phyloP scores from a whole-genome alignment of 2,888 invertebrate species.

The Eristalinus sepulchralis region DNA sequence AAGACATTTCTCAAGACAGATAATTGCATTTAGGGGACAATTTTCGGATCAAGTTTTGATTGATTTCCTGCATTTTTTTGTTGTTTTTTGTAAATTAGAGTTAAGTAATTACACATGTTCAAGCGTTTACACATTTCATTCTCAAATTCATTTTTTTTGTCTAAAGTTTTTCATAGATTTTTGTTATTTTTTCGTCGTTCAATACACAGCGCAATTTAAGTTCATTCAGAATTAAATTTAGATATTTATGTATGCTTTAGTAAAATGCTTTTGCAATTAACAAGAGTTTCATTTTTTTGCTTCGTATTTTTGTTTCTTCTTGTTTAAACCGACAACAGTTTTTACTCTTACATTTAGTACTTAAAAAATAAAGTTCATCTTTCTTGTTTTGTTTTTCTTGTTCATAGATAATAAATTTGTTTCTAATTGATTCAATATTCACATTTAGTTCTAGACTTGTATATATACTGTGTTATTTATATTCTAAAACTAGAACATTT shows the following conservation, averaged over 20 bases:
- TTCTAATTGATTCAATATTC: slow-evolving; percentile 70
- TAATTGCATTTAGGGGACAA: slow-evolving; percentile 25
- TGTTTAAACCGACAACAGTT: background rate
- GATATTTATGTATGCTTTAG: slow-evolving; percentile 8
- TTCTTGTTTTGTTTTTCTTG: slow-evolving; percentile 4
- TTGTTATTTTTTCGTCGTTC: slow-evolving; percentile 39
- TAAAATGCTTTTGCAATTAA: slow-evolving; percentile 26
- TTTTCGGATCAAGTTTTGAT: slow-evolving; percentile 23
- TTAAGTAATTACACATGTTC: background rate
- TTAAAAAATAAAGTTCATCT: slow-evolving; percentile 57
- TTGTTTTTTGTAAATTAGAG: background rate
- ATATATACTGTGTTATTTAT: slow-evolving; percentile 63
- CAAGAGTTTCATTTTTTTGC: slow-evolving; percentile 12
- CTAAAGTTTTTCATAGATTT: slow-evolving; percentile 15
- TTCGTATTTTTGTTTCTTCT: slow-evolving; percentile 1
- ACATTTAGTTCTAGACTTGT: slow-evolving; percentile 62
- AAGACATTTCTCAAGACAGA: background rate
- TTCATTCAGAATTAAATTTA: slow-evolving; percentile 42
- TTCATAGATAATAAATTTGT: slow-evolving; percentile 62
- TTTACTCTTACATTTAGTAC: slow-evolving; percentile 35
- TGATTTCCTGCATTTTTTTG: background rate
- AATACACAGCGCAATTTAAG: slow-evolving; percentile 56
- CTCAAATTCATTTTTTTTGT: background rate
- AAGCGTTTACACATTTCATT: background rate
- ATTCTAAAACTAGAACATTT: slow-evolving; percentile 69